Evolutionary conservation across 2,113 vertebrate species (phyloP).

Genomic region (Tychaedon coryphoeus): DNA sequence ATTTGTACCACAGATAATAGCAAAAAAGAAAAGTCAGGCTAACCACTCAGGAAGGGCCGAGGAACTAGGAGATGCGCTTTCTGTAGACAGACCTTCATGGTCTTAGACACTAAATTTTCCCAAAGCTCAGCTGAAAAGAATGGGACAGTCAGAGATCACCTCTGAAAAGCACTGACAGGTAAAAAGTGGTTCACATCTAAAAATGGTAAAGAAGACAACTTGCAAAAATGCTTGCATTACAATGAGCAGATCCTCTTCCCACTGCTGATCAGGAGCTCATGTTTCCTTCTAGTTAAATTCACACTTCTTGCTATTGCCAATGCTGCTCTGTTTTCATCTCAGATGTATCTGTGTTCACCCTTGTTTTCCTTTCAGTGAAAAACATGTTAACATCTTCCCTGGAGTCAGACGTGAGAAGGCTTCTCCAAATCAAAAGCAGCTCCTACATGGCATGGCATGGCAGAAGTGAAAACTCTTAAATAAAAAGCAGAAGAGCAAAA

Average conservation of each 20-base stretch:
- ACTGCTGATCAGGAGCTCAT: neutral
- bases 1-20: neutral
- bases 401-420: neutral
- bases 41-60: neutral
- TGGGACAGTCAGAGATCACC: neutral
- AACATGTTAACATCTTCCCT: conserved; percentile 4
- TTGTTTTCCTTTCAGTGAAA: neutral
- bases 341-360: neutral
- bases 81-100: neutral
- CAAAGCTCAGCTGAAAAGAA: neutral
- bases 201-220: neutral
- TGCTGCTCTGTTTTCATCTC: neutral
- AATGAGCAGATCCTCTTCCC: neutral
- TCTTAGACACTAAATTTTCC: neutral
- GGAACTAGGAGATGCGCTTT: neutral
- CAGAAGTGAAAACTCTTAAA: conserved; percentile 1
- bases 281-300: conserved; percentile 4
- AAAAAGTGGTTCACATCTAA: neutral
- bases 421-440: conserved; percentile 36
- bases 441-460: neutral
- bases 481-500: conserved; percentile 6
- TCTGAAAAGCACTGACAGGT: neutral
- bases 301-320: neutral
- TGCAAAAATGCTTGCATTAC: neutral
- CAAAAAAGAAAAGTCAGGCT: neutral